These are phyloP conservation scores for Heliconius hermathena DNA, from an alignment of 1,140 invertebrate species.

Conservation along the genomic window DNA sequence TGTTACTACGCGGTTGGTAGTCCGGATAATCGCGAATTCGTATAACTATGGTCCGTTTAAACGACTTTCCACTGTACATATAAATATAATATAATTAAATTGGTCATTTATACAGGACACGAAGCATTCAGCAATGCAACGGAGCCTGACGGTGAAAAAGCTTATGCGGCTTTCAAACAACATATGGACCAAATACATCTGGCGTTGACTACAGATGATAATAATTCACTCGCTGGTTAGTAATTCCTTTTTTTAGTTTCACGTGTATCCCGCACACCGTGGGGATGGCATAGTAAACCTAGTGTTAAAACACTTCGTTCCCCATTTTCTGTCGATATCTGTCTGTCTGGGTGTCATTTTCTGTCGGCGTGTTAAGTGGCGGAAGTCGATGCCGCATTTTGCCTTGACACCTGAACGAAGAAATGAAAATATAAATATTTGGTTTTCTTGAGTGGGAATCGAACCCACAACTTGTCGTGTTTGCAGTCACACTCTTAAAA, in stretches of 20 bases:
- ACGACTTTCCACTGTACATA: too few relatives aligned
- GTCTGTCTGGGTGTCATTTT: background rate
- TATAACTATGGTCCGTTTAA: too few relatives aligned
- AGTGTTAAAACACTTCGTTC: background rate
- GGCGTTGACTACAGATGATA: conserved; percentile 64
- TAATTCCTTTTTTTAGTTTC: background rate
- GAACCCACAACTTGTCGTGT: too few relatives aligned
- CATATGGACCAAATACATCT: conserved; percentile 74
- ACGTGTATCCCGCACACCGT: background rate
- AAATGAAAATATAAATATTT: too few relatives aligned
- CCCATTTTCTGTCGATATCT: background rate
- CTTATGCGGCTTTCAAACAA: conserved; percentile 69
- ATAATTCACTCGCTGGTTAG: conserved; percentile 48
- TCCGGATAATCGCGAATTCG: too few relatives aligned
- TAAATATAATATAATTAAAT: background rate
- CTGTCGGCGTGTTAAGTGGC: background rate
- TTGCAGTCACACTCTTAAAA: too few relatives aligned
- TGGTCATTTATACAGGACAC: conserved; percentile 53
- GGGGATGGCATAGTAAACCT: background rate
- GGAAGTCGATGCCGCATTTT: background rate
- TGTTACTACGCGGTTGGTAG: too few relatives aligned
- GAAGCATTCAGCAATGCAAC: conserved; percentile 65
- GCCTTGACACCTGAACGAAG: too few relatives aligned
- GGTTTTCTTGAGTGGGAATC: too few relatives aligned
- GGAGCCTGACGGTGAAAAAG: conserved; percentile 65